phyloP scores from a whole-genome alignment of 2,888 invertebrate genomes.

The Allophyes oxyacanthae region DNA sequence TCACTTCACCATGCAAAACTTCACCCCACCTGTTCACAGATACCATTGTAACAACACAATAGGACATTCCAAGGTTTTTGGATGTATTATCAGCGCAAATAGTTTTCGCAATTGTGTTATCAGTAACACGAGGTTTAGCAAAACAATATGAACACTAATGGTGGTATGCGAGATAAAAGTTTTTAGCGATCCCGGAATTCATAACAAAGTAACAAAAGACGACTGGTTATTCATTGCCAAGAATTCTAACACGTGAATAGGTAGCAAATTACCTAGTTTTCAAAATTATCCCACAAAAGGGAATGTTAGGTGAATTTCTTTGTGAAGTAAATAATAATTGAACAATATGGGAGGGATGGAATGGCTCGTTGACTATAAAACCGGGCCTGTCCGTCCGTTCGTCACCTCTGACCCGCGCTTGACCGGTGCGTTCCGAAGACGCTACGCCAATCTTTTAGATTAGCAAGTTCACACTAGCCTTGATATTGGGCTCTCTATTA shows the following conservation, averaged over 20 bases:
- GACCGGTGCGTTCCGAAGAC: slow-evolving; percentile 71
- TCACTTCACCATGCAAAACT: slow-evolving; percentile 47
- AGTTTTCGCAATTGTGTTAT: slow-evolving; percentile 35
- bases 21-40: slow-evolving; percentile 67
- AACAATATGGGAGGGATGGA: slow-evolving; percentile 52
- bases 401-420: slow-evolving; percentile 87
- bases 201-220: slow-evolving; percentile 43
- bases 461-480: slow-evolving; percentile 70
- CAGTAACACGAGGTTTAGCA: slow-evolving; percentile 28
- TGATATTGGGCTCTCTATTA: slow-evolving; percentile 53
- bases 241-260: slow-evolving; percentile 43
- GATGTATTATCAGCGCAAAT: slow-evolving; percentile 44
- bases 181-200: slow-evolving; percentile 37
- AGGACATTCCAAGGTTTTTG: slow-evolving; percentile 44
- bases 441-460: slow-evolving; percentile 70
- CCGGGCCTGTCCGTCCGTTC: slow-evolving; percentile 82
- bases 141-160: slow-evolving; percentile 50
- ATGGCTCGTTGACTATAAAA: slow-evolving; percentile 63
- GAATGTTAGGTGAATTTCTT: slow-evolving; percentile 38
- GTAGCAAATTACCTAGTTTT: slow-evolving; percentile 34
- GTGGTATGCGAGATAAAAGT: slow-evolving; percentile 56
- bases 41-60: slow-evolving; percentile 57
- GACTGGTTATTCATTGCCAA: slow-evolving; percentile 35
- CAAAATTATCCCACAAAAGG: slow-evolving; percentile 45
- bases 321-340: slow-evolving; percentile 48